phyloP scores from a whole-genome alignment of 1,140 invertebrate species.

The Ooceraea biroi region DNA sequence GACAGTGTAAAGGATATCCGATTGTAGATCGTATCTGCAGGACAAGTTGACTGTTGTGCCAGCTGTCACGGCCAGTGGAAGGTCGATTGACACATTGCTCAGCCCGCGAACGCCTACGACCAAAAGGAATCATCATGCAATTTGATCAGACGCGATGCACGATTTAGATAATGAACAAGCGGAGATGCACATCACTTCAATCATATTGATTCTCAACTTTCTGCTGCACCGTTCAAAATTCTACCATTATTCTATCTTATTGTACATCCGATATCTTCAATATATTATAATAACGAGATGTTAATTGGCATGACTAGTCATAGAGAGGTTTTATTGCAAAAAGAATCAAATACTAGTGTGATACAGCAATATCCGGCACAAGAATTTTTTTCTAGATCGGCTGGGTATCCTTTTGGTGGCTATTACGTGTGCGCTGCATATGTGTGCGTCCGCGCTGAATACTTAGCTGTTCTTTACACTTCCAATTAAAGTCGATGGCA shows the following conservation, averaged over 20 bases:
- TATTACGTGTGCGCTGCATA: neutral
- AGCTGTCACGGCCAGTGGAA: conserved; percentile 85
- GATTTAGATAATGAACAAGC: neutral
- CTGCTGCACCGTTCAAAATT: too few species aligned
- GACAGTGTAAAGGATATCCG: conserved; percentile 91
- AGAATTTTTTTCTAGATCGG: neutral
- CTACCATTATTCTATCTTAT: too few species aligned
- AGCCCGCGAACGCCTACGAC: conserved; percentile 82
- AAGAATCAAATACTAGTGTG: too few species aligned
- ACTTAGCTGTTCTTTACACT: neutral
- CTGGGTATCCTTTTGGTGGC: neutral
- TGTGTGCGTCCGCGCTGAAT: neutral
- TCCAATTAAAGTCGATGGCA: neutral
- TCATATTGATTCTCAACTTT: too few species aligned
- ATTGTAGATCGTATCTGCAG: conserved; percentile 84
- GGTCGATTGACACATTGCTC: conserved; percentile 83
- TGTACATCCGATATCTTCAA: too few species aligned
- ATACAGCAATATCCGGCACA: too few species aligned
- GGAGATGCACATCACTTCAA: too few species aligned
- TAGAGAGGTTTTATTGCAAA: too few species aligned
- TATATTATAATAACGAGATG: too few species aligned
- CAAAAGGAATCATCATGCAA: conserved; percentile 26
- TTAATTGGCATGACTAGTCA: too few species aligned
- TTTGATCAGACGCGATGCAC: neutral
- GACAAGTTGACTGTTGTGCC: conserved; percentile 85